Evolutionary conservation across 1,140 invertebrate genomes (phyloP), one percentile per base, ranked within the genome.

Genomic region (Papilio polytes): DNA sequence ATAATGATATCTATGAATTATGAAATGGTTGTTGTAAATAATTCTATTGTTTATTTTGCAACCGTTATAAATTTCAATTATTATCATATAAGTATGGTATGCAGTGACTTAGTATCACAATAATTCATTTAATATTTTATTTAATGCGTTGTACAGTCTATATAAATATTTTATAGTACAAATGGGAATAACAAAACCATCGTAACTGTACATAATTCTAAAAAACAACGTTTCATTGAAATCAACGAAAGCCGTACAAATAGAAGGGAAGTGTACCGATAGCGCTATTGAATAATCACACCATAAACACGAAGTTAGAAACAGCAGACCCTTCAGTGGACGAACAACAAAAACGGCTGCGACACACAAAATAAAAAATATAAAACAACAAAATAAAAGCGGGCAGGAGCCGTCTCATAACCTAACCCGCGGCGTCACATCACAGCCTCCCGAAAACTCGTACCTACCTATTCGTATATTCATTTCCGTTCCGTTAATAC

Each of bases 401-500:
- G 59, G 84, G 84, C 86, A 85, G 83, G 90, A 92, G 90, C 90
- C 90, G 91, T 90, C 91, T 93, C 92, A 91, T 93, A 93, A 93
- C 92, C 90, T 92, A 92, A 92, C 87, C 88, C 88, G 88, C 86
- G 86, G 86, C 88, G 85, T 87, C 87, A 87, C 88, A 85, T 86
- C 86, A 82, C 89, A 92, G 92, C 92, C 90, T 92, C 91, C 91
- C 89, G 83, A 93, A 94, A 93, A 88, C 87, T 81, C 84, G 82
- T 88, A 86, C 86, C 87, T 90, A 89, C 92, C 88, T 90, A 89
- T 91, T 92, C 90, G 91, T 93, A 93, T 91, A 94, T 94, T 94
- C 93, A 94, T 94, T 94, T 94, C 93, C 93, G 92, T 93, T 93
- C 86, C 87, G 93, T 94, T 94, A 94, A 94, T 94, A 93, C 93